Evolutionary conservation across 2,888 invertebrate genomes (phyloP).

Genomic region (Tachystola acroxantha): DNA sequence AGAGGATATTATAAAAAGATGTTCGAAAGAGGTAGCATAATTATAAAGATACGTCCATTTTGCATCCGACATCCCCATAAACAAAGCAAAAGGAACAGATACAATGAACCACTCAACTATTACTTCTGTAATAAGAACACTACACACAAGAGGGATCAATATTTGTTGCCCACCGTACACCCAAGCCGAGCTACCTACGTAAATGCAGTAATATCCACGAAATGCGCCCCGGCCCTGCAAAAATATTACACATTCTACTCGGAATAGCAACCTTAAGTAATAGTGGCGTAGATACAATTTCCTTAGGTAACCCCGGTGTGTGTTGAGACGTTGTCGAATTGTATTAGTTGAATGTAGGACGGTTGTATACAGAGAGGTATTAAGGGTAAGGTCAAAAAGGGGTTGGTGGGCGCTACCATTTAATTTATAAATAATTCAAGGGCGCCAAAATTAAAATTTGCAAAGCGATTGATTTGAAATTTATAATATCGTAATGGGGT

Average conservation of each 20-base stretch:
- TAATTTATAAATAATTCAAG: too few relatives aligned
- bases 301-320: neutral
- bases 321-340: slow-evolving; percentile 5
- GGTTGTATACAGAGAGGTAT: slow-evolving; percentile 3
- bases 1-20: too few relatives aligned
- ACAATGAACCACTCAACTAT: too few relatives aligned
- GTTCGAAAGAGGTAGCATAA: too few relatives aligned
- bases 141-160: neutral
- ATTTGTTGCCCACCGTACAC: neutral
- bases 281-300: neutral
- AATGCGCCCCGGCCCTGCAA: slow-evolving; percentile 2
- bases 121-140: too few relatives aligned
- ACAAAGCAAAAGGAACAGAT: too few relatives aligned
- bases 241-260: neutral
- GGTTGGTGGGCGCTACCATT: too few relatives aligned
- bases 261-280: neutral
- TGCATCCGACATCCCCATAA: too few relatives aligned
- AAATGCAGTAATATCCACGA: slow-evolving; percentile 6
- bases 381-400: neutral
- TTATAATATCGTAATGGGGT: too few relatives aligned
- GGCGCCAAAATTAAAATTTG: too few relatives aligned
- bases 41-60: too few relatives aligned
- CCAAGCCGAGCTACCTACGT: neutral
- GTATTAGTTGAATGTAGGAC: slow-evolving; percentile 9
- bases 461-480: too few relatives aligned